A percentile compares a stretch with the other conserved stretches of the same genome.
phyloP scores from a whole-genome alignment of 2,113 vertebrate species.

The Egretta garzetta region DNA sequence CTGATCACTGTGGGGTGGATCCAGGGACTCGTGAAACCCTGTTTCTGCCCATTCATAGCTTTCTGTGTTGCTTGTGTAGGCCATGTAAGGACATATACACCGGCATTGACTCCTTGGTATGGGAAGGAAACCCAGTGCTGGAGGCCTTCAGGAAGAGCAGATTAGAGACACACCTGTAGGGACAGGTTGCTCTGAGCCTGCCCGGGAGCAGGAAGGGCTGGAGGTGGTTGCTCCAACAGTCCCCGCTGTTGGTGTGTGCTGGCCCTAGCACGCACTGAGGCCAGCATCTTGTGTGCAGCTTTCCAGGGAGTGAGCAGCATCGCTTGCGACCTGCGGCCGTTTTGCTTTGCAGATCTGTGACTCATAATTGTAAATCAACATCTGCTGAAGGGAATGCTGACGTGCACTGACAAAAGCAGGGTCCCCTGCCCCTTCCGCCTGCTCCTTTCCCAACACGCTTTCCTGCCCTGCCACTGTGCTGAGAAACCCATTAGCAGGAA shows the following conservation, averaged over 20 bases:
- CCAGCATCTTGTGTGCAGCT: not conserved
- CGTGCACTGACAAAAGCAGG: not conserved
- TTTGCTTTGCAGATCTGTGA: not conserved
- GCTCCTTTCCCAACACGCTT: rapidly evolving
- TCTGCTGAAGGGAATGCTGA: not conserved
- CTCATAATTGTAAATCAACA: not conserved
- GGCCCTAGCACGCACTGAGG: not conserved
- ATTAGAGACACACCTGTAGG: not conserved
- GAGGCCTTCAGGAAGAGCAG: not conserved
- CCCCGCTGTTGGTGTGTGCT: rapidly evolving
- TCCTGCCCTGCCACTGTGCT: not conserved
- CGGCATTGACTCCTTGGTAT: rapidly evolving
- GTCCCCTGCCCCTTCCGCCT: not conserved
- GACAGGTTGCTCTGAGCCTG: not conserved
- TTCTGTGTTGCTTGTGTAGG: not conserved
- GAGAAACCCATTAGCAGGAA: not conserved
- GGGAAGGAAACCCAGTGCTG: not conserved
- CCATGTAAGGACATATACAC: not conserved
- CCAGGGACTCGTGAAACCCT: not conserved
- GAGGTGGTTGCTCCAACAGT: not conserved
- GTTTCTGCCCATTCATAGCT: not conserved
- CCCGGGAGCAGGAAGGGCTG: not conserved
- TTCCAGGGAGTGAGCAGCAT: not conserved
- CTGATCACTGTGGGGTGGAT: not conserved
- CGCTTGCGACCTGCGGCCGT: rapidly evolving